Base-by-base conservation (phyloP, 2,888 invertebrate genomes). In the Netelia fuscicornis region DNA sequence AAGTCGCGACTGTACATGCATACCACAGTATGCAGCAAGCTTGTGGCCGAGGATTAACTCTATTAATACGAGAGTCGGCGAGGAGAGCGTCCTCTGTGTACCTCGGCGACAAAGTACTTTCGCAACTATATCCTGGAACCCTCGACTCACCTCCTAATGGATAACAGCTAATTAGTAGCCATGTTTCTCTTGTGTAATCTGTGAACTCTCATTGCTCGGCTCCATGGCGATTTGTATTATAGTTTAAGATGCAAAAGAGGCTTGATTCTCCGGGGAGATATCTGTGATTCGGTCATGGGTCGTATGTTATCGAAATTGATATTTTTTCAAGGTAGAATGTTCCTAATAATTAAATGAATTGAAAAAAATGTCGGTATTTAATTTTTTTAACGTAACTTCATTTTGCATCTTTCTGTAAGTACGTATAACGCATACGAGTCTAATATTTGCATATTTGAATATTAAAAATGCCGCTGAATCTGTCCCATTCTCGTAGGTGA, bases 21-120 rank as follows among this genome's bases (percentile, higher is more conserved):
- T 37, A 71, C 37, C 23, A 17, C 11, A 71, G n/a, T 44, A n/a
- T 23, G 30, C 25, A 42, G 64, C 6, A 52, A 25, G 54, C 48
- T 25, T 70, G 65, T 65, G 70, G 48, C 37, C 13, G 72, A 76
- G 60, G 74, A 67, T 72, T 85, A 77, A 77, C 80, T 72, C 71
- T 72, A 83, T 83, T 85, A 85, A 82, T 82, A 44, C 52, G 65
- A 67, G 44, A 77, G 65, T 10, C 58, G 42, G 62, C 17, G 58
- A 2, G 58, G 5, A 23, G 56, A 56, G 37, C 62, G 42, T 9
- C 30, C 74, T 74, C 42, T 30, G 42, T 76, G 10, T 25, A 42
- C 37, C 20, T 8, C 62, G 37, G 67, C 68, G 62, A 56, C 62
- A 52, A 79, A 85, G 81, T 79, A 82, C 75, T 82, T 70, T 44